Percentiles rank a stretch among this genome's conserved stretches.
Conservation (phyloP, 1,140 invertebrate species). For the Phymastichus coffea region DNA sequence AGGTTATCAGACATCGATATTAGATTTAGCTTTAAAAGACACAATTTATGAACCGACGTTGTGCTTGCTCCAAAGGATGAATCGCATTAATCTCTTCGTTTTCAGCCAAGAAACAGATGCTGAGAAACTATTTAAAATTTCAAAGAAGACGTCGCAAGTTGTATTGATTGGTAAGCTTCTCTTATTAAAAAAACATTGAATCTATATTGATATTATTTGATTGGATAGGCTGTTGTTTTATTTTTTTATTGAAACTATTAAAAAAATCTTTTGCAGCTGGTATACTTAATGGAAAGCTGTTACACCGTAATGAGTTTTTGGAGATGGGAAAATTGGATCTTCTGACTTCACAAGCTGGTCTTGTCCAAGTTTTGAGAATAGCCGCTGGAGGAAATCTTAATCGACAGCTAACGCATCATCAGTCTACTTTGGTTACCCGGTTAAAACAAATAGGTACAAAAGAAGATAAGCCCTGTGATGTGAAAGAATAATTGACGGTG, state of each 20-base stretch:
- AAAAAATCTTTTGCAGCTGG: no score
- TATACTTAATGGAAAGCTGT: constrained; percentile 65
- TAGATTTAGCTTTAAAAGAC: constrained; percentile 61
- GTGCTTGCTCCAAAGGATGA: constrained; percentile 57
- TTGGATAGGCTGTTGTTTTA: no score
- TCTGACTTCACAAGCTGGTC: constrained; percentile 59
- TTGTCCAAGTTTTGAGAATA: constrained; percentile 66
- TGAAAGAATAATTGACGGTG: constrained; percentile 41
- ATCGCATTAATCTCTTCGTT: constrained; percentile 57
- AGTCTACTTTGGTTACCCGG: constrained; percentile 64
- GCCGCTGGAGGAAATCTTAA: constrained; percentile 63
- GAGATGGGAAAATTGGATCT: constrained; percentile 65
- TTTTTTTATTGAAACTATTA: no score
- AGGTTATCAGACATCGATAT: constrained; percentile 61
- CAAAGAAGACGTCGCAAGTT: constrained; percentile 65
- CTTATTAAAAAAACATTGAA: neutral
- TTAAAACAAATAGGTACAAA: constrained; percentile 60
- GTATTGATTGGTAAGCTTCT: constrained; percentile 62
- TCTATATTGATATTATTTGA: neutral
- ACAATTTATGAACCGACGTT: constrained; percentile 64
- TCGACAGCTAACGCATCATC: constrained; percentile 67
- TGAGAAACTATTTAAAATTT: constrained; percentile 59
- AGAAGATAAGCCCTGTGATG: constrained; percentile 36
- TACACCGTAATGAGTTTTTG: constrained; percentile 66
- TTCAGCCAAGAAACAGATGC: constrained; percentile 65